phyloP scores from a whole-genome alignment of 2,113 vertebrate genomes.

The Petromus typicus region DNA sequence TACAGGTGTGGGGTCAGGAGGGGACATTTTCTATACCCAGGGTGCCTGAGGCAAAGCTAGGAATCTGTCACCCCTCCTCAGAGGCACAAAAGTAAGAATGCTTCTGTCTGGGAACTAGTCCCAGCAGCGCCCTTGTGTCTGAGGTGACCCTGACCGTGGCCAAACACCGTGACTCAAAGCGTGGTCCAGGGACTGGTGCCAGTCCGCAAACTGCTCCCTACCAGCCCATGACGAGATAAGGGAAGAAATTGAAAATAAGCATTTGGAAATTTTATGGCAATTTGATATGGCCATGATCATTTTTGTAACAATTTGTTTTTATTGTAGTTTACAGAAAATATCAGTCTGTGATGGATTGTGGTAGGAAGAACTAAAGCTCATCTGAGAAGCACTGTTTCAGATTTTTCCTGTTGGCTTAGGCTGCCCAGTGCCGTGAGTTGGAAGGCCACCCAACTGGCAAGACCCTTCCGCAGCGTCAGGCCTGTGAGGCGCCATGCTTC shows the following conservation, averaged over 20 bases:
- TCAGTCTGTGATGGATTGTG: background rate
- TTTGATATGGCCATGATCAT: background rate
- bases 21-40: background rate
- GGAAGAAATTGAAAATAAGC: background rate
- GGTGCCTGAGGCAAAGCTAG: slow-evolving; percentile 46
- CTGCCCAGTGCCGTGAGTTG: background rate
- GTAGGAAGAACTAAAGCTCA: background rate
- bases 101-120: slow-evolving; percentile 52
- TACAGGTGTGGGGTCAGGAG: slow-evolving; percentile 67
- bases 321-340: background rate
- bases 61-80: slow-evolving; percentile 28
- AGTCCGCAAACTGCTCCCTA: background rate
- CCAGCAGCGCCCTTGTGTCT: background rate
- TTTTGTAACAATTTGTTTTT: background rate
- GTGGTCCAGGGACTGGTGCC: background rate
- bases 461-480: background rate
- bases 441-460: background rate
- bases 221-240: background rate
- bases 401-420: background rate
- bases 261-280: background rate
- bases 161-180: background rate
- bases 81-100: slow-evolving; percentile 56
- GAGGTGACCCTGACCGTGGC: background rate
- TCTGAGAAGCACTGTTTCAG: background rate
- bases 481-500: rapidly evolving